These are phyloP conservation scores for Thalassarche chlororhynchos DNA, from an alignment of 2,113 vertebrate genomes.

Conservation along the genomic window DNA sequence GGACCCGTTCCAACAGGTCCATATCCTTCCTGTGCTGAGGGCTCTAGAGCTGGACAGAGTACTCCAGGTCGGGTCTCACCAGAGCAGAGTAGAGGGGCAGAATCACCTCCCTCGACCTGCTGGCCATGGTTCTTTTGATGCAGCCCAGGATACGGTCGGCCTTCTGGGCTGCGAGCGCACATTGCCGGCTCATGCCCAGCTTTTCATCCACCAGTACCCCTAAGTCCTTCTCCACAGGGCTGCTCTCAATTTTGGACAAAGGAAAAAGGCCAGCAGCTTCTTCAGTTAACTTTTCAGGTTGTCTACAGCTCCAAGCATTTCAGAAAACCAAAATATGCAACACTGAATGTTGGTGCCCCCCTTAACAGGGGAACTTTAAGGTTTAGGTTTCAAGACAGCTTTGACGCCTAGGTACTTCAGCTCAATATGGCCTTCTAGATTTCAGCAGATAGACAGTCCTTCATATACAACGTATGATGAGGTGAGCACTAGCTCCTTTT, in stretches of 20 bases:
- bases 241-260: neutral
- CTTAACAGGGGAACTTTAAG: neutral
- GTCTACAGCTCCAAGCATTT: neutral
- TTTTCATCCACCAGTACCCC: neutral
- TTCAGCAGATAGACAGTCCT: neutral
- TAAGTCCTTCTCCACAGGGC: neutral
- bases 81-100: too few species aligned
- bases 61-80: too few species aligned
- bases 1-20: too few species aligned
- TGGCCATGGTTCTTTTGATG: neutral
- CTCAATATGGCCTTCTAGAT: neutral
- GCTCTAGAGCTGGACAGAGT: too few species aligned
- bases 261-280: neutral
- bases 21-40: too few species aligned
- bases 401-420: neutral
- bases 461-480: rapidly evolving
- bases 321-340: neutral
- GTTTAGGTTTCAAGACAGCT: neutral
- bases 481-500: neutral
- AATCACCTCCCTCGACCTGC: neutral
- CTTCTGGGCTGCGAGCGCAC: neutral
- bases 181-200: neutral
- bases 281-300: neutral
- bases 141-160: neutral
- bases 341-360: neutral